phyloP scores from a whole-genome alignment of 30 jellyfish, hydroid and myxozoan species.

The Pseudorhiza aurosa region DNA sequence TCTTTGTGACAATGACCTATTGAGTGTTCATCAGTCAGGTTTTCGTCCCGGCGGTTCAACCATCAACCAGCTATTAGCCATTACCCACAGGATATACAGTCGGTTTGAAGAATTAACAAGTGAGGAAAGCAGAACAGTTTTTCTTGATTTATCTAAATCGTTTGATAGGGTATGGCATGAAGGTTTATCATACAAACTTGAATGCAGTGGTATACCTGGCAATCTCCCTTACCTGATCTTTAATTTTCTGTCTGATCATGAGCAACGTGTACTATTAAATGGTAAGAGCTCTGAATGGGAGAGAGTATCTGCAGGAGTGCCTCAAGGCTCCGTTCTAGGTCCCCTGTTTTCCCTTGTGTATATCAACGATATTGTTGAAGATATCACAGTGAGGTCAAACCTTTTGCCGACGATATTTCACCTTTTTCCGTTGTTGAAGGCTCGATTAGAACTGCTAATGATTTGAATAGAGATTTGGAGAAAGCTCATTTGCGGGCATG shows the following conservation, averaged over 20 bases:
- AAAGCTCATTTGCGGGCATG: no score
- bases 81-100: slow-evolving; percentile 15
- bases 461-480: no score
- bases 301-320: slow-evolving; percentile 13
- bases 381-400: no score
- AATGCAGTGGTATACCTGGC: slow-evolving; percentile 42
- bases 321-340: no score
- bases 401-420: no score
- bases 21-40: not conserved
- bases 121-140: slow-evolving; percentile 23
- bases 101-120: slow-evolving; percentile 10
- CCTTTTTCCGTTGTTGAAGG: no score
- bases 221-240: not conserved
- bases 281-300: slow-evolving; percentile 1
- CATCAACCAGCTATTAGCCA: slow-evolving; percentile 6
- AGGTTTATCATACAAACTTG: slow-evolving; percentile 32
- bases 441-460: no score
- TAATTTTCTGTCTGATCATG: not conserved
- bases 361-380: no score
- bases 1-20: not conserved
- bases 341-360: no score
- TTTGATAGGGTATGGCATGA: slow-evolving; percentile 52
- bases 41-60: slow-evolving; percentile 20
- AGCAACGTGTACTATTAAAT: slow-evolving; percentile 8
- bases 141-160: slow-evolving; percentile 26